Base-by-base conservation (phyloP, 2,888 invertebrate species). In the Drosophila algonquin region DNA sequence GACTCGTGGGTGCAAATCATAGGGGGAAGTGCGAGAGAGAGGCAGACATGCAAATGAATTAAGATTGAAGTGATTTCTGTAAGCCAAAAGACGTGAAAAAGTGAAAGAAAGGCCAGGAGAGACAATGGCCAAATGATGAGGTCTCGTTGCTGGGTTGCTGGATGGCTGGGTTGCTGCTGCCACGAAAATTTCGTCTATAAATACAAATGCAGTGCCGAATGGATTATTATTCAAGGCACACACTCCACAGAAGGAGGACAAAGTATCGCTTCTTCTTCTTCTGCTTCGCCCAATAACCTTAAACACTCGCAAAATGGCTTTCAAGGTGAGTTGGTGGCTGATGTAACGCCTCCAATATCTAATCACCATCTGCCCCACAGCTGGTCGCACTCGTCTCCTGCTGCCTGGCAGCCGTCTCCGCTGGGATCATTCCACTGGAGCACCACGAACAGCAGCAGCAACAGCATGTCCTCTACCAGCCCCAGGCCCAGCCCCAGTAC, bases 161-260 rank as follows among this genome's bases (percentile, higher is more conserved):
- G n/a, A n/a, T n/a, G n/a, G n/a, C 76, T 21, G 21, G 21, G 72
- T 68, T 62, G 74, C 63, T 61, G 80, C 60, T 62, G 52, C 53
- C 58, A 65, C 65, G 27, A 65, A 56, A 54, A 72, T 67, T 81
- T 73, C 53, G 72, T 75, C 73, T 90, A 90, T 90, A 91, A 89
- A 91, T 90, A 81, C 82, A 78, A 78, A 87, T 79, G 87, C 79
- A 86, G 46, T 60, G 45, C 60, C 57, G 40, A 57, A 45, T 75
- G 56, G 77, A 89, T 90, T 87, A 91, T 80, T 83, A 90, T 90
- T 90, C 90, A 90, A 68, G 81, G 55, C 90, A 87, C 86, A 62
- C 64, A 77, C 79, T 74, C 80, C 76, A 73, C 60, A 80, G 80
- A 75, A 85, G 87, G 87, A 89, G 90, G 81, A 89, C 89, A 80